A percentile compares a stretch with the other conserved stretches of the same genome.
phyloP scores from a whole-genome alignment of 2,888 invertebrate genomes.

The Euclidia mi region DNA sequence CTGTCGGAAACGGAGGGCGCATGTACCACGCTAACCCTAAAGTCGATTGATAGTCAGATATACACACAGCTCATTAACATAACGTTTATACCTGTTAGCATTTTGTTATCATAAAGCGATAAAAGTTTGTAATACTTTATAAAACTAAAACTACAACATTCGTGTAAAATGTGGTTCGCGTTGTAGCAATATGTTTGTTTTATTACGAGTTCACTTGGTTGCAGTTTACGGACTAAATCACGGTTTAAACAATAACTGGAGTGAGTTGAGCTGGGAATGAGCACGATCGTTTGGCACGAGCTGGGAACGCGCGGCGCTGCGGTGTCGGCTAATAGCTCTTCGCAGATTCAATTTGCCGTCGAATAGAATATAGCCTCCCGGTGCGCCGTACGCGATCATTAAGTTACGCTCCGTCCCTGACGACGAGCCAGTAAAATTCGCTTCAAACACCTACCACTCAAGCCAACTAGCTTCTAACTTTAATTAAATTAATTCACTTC shows the following conservation, averaged over 20 bases:
- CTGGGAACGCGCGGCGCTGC: conserved; percentile 73
- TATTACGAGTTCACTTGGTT: conserved; percentile 62
- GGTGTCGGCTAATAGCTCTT: conserved; percentile 87
- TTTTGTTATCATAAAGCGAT: neutral
- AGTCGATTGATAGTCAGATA: conserved; percentile 32
- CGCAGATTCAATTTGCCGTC: conserved; percentile 87
- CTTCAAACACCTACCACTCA: conserved; percentile 70
- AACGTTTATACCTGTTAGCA: conserved; percentile 13
- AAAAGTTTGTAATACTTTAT: neutral
- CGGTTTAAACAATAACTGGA: conserved; percentile 73
- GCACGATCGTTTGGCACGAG: conserved; percentile 80
- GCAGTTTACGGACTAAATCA: conserved; percentile 68
- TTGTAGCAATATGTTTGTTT: conserved; percentile 64
- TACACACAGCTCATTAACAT: conserved; percentile 43
- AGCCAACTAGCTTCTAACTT: conserved; percentile 61
- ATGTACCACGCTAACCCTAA: conserved; percentile 48
- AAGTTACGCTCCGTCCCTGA: conserved; percentile 79
- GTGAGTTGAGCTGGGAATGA: conserved; percentile 70
- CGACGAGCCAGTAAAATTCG: conserved; percentile 69
- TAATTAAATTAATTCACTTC: conserved; percentile 63
- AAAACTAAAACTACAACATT: no score
- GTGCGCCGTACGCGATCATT: conserved; percentile 84
- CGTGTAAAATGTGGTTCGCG: conserved; percentile 21
- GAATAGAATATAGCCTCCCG: conserved; percentile 84
- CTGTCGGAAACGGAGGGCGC: conserved; percentile 58